These are phyloP conservation scores for Dichetophora obliterata DNA, from an alignment of 2,888 invertebrate genomes.

Conservation along the genomic window DNA sequence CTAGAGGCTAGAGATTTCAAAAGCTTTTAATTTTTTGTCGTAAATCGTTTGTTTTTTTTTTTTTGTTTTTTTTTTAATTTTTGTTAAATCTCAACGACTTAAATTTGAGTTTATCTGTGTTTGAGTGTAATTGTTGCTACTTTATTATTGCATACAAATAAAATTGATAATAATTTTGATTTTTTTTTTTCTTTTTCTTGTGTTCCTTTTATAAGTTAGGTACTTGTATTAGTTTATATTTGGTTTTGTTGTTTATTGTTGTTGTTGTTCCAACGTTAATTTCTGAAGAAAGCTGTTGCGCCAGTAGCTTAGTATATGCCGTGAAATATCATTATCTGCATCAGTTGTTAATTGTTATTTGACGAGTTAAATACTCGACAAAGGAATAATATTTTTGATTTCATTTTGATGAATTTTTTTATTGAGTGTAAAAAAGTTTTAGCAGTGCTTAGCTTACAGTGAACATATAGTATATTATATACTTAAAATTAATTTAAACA, in stretches of 20 bases:
- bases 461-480: not conserved
- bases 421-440: not conserved
- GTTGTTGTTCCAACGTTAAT: slow-evolving; percentile 32
- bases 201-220: slow-evolving; percentile 45
- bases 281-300: slow-evolving; percentile 50
- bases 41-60: slow-evolving; percentile 7
- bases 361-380: slow-evolving; percentile 62
- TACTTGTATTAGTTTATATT: slow-evolving; percentile 42
- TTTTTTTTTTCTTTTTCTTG: slow-evolving; percentile 46
- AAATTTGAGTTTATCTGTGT: slow-evolving; percentile 11
- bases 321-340: slow-evolving; percentile 62
- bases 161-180: slow-evolving; percentile 51
- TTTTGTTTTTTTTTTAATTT: slow-evolving; percentile 20
- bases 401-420: not conserved
- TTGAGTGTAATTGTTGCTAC: slow-evolving; percentile 41
- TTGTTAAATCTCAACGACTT: not conserved
- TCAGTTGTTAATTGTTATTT: slow-evolving; percentile 69
- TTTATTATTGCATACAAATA: slow-evolving; percentile 49
- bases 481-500: not conserved
- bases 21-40: slow-evolving; percentile 18
- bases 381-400: slow-evolving; percentile 6
- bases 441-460: not conserved
- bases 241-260: slow-evolving; percentile 36
- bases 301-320: slow-evolving; percentile 50
- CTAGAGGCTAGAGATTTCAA: not conserved